Base-by-base conservation (phyloP, 2,113 vertebrate species). In the Chauna torquata region DNA sequence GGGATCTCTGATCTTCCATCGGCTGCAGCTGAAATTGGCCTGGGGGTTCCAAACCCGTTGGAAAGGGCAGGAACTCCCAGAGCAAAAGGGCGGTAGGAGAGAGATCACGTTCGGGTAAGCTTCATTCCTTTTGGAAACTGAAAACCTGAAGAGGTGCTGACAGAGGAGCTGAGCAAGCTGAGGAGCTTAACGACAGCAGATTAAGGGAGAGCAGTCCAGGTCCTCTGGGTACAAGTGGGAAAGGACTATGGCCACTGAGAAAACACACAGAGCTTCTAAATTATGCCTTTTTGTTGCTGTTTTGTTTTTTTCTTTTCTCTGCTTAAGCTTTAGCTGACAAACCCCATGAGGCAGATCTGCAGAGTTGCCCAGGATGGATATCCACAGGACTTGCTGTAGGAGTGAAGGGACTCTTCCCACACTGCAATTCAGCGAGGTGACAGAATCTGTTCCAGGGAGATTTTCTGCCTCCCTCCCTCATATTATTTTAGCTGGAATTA, bases 401-500 rank as follows among this genome's bases (percentile, higher is more conserved):
- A 94, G 45, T 0, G 0, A 76, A 85, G n/a, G 69, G 47, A 80
- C 40, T 22, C 69, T 89, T 80, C 49, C 81, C 81, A 34, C 36
- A 42, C 19, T 34, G 18, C 34, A 45, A 3, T 25, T 76, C 80
- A 58, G 36, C 52, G 74, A 82, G 49, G 87, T 50, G 83, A 82
- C 61, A 80, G 61, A 91, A 82, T 72, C 65, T 42, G n/a, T 36
- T 9, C 13, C 72, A 76, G n/a, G 17, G 55, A 90, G 74, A 7
- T 93, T 92, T 93, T 86, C 59, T 83, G 78, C 55, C 62, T 54
- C 71, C 62, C 49, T 85, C 76, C 20, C 38, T 93, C 30, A 22
- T 81, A 89, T 94, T 94, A 76, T 92, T 96, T 85, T 77, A 89
- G 49, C 42, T 65, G 81, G 89, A 96, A 85, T 95, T 91, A 94